Evolutionary conservation across 2,113 vertebrate species (phyloP).

Genomic region (Myotis yumanensis): DNA sequence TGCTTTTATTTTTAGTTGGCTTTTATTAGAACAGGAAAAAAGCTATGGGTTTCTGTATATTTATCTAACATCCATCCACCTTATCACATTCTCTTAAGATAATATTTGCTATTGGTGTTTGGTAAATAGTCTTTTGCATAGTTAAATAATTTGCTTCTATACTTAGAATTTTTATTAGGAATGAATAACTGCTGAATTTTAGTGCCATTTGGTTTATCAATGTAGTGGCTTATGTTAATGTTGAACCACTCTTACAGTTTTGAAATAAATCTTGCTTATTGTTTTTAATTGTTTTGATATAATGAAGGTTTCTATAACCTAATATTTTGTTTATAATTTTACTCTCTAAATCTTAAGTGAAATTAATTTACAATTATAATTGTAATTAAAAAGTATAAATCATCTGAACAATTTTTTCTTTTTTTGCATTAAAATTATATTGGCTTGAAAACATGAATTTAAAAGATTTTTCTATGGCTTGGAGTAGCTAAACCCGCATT

Average conservation of each 20-base stretch:
- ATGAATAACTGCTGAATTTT: background rate
- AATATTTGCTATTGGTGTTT: background rate
- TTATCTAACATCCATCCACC: background rate
- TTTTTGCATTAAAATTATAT: background rate
- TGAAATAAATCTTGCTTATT: background rate
- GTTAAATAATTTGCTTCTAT: background rate
- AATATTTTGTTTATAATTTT: background rate
- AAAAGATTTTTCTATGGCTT: background rate
- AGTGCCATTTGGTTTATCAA: background rate
- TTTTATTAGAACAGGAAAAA: background rate
- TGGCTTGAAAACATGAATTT: background rate
- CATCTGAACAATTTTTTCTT: background rate
- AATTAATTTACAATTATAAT: background rate
- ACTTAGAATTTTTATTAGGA: background rate
- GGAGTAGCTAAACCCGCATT: background rate
- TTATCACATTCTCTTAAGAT: background rate
- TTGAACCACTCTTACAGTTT: background rate
- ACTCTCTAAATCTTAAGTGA: background rate
- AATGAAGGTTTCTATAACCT: background rate
- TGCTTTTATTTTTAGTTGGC: background rate
- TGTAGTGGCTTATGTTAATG: background rate
- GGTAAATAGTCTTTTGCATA: background rate
- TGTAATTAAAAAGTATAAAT: background rate
- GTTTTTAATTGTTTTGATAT: constrained; percentile 6
- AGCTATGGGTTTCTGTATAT: background rate